Conservation (phyloP, 2,888 invertebrate species). For the Caenorhabditis sulstoni region DNA sequence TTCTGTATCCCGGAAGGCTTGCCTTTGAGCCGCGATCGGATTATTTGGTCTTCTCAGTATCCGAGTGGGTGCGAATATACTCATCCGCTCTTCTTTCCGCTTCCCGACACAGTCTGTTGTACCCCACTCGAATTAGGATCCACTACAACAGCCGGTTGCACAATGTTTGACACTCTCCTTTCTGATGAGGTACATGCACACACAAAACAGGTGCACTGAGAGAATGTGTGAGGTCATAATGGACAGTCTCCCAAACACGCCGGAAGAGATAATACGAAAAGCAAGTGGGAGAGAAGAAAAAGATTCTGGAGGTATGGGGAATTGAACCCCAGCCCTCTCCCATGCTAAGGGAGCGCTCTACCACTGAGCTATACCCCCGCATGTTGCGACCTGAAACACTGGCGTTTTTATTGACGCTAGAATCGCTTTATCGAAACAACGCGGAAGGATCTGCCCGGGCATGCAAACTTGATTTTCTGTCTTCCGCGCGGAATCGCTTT, state of each 20-base stretch:
- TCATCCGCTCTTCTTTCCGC: no score
- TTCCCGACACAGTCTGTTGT: constrained; percentile 27
- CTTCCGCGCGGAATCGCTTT: neutral
- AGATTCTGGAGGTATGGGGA: constrained; percentile 71
- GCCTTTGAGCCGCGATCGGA: no score
- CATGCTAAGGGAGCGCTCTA: constrained; percentile 78
- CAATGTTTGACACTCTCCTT: constrained; percentile 36
- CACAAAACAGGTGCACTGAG: constrained; percentile 14
- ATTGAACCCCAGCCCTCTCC: constrained; percentile 76
- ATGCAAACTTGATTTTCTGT: no score
- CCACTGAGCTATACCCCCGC: constrained; percentile 76
- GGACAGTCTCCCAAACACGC: constrained; percentile 10
- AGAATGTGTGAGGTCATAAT: constrained; percentile 42
- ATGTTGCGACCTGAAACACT: neutral
- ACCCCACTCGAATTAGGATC: constrained; percentile 28
- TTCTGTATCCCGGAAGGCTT: no score
- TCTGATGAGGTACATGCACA: neutral
- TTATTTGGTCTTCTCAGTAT: no score
- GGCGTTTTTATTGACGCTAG: no score
- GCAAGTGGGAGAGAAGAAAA: neutral
- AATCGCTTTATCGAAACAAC: no score
- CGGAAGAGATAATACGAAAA: neutral
- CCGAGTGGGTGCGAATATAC: no score
- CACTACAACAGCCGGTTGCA: constrained; percentile 15
- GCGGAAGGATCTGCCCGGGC: no score